A percentile compares a stretch with the other conserved stretches of the same genome.
Conservation (phyloP, 1,140 invertebrate species). For the Drosophila ficusphila region DNA sequence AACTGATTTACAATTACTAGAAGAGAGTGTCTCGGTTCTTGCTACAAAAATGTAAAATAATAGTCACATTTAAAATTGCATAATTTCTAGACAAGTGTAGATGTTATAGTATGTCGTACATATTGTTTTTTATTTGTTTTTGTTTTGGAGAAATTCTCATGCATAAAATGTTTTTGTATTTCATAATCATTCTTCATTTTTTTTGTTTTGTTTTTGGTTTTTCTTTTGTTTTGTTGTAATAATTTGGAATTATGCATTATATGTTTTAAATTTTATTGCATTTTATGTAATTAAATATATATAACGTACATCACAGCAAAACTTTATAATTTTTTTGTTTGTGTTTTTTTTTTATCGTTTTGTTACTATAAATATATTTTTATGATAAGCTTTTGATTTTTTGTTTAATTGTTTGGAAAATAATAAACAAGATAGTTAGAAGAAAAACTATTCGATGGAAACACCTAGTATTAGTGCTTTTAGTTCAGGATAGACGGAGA, state of each 20-base stretch:
- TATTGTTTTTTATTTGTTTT: constrained; percentile 52
- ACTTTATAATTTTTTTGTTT: constrained; percentile 74
- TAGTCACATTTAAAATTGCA: constrained; percentile 80
- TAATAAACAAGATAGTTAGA: constrained; percentile 48
- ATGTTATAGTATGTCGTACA: constrained; percentile 75
- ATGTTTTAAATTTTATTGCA: constrained; percentile 78
- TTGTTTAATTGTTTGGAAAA: constrained; percentile 49
- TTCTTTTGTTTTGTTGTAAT: constrained; percentile 47
- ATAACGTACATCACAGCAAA: constrained; percentile 84
- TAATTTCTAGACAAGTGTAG: constrained; percentile 74
- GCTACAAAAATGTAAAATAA: constrained; percentile 81
- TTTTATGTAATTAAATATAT: constrained; percentile 83
- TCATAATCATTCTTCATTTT: constrained; percentile 36
- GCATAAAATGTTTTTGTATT: constrained; percentile 66
- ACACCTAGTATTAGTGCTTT: constrained; percentile 39
- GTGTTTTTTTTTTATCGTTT: constrained; percentile 38
- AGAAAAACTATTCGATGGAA: constrained; percentile 46
- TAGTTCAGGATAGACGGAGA: constrained; percentile 46
- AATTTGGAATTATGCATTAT: constrained; percentile 67
- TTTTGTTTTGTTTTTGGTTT: constrained; percentile 13
- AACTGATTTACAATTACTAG: constrained; percentile 77
- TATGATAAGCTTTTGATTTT: constrained; percentile 75
- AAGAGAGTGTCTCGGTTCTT: constrained; percentile 69
- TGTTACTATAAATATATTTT: constrained; percentile 63
- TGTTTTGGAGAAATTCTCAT: constrained; percentile 63